A percentile compares a stretch with the other conserved stretches of the same genome.
These are phyloP conservation scores for Sturnus vulgaris DNA, from an alignment of 2,113 vertebrate genomes.

Conservation along the genomic window DNA sequence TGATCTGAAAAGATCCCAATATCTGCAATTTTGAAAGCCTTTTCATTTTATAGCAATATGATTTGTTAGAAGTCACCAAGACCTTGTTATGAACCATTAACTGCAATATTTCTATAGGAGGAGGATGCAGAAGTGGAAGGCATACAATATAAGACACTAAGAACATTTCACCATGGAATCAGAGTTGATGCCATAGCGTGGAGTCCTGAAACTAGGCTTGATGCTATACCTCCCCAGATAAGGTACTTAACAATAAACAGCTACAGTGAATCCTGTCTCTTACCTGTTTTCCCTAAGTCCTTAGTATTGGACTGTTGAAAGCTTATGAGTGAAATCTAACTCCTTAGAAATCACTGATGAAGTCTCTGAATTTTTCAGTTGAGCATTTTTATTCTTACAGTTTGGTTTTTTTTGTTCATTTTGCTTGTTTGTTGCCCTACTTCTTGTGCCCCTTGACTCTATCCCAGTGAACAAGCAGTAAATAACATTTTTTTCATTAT, in stretches of 20 bases:
- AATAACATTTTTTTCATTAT: background rate
- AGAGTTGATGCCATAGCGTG: slow-evolving; percentile 88
- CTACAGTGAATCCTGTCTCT: background rate
- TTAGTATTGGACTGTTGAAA: background rate
- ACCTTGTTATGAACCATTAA: background rate
- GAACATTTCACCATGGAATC: slow-evolving; percentile 85
- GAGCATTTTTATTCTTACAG: background rate
- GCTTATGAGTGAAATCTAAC: background rate
- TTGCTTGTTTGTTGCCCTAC: background rate
- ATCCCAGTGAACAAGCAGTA: background rate
- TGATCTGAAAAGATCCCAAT: background rate
- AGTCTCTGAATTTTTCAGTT: background rate
- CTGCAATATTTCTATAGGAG: slow-evolving; percentile 80
- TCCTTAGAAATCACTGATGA: background rate
- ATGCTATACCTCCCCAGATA: slow-evolving; percentile 81
- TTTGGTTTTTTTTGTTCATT: background rate
- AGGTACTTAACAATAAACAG: slow-evolving; percentile 72
- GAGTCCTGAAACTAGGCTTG: slow-evolving; percentile 91
- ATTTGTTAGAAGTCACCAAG: background rate
- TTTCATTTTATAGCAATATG: background rate
- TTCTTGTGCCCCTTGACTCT: background rate
- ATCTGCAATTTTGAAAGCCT: background rate
- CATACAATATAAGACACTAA: slow-evolving; percentile 84
- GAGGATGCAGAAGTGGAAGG: slow-evolving; percentile 88
- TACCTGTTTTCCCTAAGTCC: background rate